These are phyloP conservation scores for Pogonocichla stellata DNA, from an alignment of 2,113 vertebrate species.

Conservation along the genomic window DNA sequence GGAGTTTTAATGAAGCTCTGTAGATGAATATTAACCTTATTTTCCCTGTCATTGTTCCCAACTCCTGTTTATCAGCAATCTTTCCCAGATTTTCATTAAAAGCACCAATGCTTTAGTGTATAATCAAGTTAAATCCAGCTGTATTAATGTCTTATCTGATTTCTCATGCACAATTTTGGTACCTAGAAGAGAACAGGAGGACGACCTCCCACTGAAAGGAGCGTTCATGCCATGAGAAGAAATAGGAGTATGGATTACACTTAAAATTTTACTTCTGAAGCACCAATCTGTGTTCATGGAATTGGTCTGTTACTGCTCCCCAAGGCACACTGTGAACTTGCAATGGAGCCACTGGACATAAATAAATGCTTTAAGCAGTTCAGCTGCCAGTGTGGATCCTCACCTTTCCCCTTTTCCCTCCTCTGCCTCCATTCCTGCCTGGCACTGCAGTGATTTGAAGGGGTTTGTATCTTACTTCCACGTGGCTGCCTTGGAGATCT, in stretches of 20 bases:
- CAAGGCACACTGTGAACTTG: neutral
- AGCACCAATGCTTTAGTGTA: neutral
- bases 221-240: neutral
- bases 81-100: neutral
- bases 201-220: neutral
- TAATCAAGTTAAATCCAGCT: neutral
- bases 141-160: neutral
- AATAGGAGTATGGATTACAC: neutral
- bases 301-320: neutral
- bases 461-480: neutral
- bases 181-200: neutral
- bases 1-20: neutral
- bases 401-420: neutral
- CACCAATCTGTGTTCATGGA: neutral
- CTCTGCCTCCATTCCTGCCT: neutral
- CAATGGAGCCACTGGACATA: neutral
- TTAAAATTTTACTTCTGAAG: neutral
- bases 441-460: neutral
- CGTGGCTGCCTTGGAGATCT: conserved; percentile 19
- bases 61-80: neutral
- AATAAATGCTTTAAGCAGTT: conserved; percentile 16
- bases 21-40: neutral
- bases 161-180: neutral
- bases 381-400: neutral
- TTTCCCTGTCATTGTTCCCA: neutral